Evolutionary conservation across 2,888 invertebrate genomes (phyloP).

Genomic region (Cerastis rubricosa): DNA sequence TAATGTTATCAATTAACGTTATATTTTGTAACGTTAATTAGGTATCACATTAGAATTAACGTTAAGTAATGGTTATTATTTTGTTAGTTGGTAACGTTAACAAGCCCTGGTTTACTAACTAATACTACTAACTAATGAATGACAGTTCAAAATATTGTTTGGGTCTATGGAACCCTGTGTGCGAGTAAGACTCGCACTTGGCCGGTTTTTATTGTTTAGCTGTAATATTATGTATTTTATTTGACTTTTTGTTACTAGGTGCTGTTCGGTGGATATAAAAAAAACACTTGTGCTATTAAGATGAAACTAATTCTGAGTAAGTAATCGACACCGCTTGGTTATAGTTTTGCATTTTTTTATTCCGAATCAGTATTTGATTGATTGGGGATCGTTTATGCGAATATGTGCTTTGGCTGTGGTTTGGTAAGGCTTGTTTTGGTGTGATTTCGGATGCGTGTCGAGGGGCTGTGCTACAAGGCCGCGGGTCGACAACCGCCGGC

Average conservation of each 20-base stretch:
- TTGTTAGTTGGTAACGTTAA: too few species aligned
- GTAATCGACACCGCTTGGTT: constrained; percentile 56
- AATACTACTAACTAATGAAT: too few species aligned
- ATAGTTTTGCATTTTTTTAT: constrained; percentile 65
- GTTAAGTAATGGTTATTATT: too few species aligned
- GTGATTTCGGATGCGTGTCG: constrained; percentile 62
- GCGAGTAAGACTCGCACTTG: too few species aligned
- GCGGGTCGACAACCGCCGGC: constrained; percentile 86
- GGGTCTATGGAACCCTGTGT: too few species aligned
- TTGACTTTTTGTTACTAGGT: constrained; percentile 21
- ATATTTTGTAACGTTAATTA: too few species aligned
- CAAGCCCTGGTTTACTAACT: too few species aligned
- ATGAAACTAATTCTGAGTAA: constrained; percentile 47
- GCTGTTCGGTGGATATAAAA: background rate
- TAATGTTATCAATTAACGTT: too few species aligned
- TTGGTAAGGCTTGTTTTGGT: constrained; percentile 70
- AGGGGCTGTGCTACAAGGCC: constrained; percentile 85
- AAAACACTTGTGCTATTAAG: constrained; percentile 13
- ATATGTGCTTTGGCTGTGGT: constrained; percentile 60
- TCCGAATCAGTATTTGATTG: constrained; percentile 65
- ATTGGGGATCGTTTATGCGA: constrained; percentile 52
- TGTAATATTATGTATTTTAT: constrained; percentile 31
- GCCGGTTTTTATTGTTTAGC: too few species aligned
- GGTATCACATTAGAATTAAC: too few species aligned
- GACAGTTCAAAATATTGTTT: too few species aligned